These are phyloP conservation scores for Glossophaga mutica DNA, from an alignment of 2,797 vertebrate genomes.

Conservation along the genomic window DNA sequence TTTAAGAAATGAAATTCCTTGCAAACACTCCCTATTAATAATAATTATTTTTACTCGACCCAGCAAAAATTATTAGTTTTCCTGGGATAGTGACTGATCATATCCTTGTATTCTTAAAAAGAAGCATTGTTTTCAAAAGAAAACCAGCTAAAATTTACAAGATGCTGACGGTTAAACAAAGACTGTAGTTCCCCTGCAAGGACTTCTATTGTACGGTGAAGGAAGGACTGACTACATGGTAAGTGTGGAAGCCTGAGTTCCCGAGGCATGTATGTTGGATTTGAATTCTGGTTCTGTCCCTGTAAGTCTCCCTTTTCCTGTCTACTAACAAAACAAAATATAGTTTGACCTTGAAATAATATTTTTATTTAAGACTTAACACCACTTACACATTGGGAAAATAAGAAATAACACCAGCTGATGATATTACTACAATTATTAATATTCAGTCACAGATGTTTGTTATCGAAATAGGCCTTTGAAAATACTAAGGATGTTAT, in stretches of 20 bases:
- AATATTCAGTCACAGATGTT: not conserved
- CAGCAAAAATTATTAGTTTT: constrained; percentile 20
- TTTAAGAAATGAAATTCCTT: not conserved
- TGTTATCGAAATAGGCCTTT: not conserved
- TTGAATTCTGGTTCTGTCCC: not conserved
- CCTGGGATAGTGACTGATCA: not conserved
- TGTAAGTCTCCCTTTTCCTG: not conserved
- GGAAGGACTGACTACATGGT: fast-evolving
- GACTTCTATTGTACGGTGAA: not conserved
- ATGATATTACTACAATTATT: not conserved
- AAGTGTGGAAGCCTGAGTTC: not conserved
- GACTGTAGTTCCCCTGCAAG: not conserved
- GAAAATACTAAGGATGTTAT: not conserved
- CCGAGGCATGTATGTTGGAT: not conserved
- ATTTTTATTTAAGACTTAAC: not conserved
- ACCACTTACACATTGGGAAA: not conserved
- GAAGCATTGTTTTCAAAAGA: not conserved
- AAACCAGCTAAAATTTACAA: not conserved
- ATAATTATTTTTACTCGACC: not conserved
- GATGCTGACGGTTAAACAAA: not conserved
- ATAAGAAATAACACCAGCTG: not conserved
- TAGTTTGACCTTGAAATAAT: not conserved
- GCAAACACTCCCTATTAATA: not conserved
- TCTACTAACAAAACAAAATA: not conserved
- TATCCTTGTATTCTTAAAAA: constrained; percentile 16